Evolutionary conservation across 2,888 invertebrate genomes (phyloP).

Genomic region (Actias luna): DNA sequence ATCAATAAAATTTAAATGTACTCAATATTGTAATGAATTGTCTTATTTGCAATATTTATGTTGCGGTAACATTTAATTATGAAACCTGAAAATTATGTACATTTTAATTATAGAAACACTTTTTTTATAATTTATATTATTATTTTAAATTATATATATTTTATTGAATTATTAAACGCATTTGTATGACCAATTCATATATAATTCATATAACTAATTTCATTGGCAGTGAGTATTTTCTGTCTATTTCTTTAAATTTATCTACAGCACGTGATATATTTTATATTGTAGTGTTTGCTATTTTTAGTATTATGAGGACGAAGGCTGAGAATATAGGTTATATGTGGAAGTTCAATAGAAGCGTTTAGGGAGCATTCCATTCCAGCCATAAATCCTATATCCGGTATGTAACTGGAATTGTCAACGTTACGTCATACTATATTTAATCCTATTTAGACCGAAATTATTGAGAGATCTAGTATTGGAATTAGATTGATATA

Average conservation of each 20-base stretch:
- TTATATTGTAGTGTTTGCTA: neutral
- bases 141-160: no score
- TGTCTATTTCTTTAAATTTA: neutral
- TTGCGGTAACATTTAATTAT: no score
- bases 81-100: no score
- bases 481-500: neutral
- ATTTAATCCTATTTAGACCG: neutral
- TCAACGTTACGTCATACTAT: neutral
- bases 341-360: neutral
- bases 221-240: neutral
- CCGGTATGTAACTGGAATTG: neutral
- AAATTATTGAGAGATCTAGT: neutral
- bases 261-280: neutral
- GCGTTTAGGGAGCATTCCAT: neutral
- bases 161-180: no score
- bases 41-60: no score
- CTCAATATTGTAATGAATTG: no score
- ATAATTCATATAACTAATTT: no score
- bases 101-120: no score
- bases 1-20: no score
- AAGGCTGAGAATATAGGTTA: neutral
- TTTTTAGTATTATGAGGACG: neutral
- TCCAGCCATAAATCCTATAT: constrained; percentile 3
- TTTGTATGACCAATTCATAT: no score
- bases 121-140: no score